Percentiles rank a stretch among this genome's conserved stretches.
phyloP scores from a whole-genome alignment of 2,888 invertebrate genomes.

The Eupithecia subfuscata region DNA sequence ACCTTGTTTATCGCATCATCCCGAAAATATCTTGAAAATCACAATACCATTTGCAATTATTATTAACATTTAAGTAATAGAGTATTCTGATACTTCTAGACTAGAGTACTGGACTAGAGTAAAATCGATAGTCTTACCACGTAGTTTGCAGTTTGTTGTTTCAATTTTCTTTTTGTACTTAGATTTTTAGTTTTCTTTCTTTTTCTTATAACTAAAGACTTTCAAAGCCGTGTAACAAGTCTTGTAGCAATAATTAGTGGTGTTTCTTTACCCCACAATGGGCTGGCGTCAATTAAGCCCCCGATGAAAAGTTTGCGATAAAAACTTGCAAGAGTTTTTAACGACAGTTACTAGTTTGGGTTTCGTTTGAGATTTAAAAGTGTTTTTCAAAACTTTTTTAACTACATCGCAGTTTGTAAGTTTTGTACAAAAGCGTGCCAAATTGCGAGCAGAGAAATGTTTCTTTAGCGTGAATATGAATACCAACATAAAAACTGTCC shows the following conservation, averaged over 20 bases:
- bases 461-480: not conserved
- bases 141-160: not conserved
- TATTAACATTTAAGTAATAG: not conserved
- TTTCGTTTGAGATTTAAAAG: constrained; percentile 16
- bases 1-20: too few species aligned
- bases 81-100: too few species aligned
- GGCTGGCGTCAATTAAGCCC: constrained; percentile 13
- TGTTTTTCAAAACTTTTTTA: constrained; percentile 6
- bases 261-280: not conserved
- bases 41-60: not conserved
- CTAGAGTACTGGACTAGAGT: not conserved
- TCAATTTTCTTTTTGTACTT: not conserved
- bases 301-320: constrained; percentile 23
- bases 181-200: not conserved
- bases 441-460: not conserved
- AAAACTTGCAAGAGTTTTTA: constrained; percentile 14
- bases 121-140: not conserved
- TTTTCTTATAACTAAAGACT: not conserved
- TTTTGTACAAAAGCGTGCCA: not conserved
- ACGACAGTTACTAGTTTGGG: constrained; percentile 26
- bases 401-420: constrained; percentile 13
- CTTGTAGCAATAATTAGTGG: constrained; percentile 1
- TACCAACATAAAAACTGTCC: not conserved
- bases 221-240: not conserved
- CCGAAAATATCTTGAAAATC: not conserved